Conservation (phyloP, 2,113 vertebrate genomes). For the Aplodontia rufa region DNA sequence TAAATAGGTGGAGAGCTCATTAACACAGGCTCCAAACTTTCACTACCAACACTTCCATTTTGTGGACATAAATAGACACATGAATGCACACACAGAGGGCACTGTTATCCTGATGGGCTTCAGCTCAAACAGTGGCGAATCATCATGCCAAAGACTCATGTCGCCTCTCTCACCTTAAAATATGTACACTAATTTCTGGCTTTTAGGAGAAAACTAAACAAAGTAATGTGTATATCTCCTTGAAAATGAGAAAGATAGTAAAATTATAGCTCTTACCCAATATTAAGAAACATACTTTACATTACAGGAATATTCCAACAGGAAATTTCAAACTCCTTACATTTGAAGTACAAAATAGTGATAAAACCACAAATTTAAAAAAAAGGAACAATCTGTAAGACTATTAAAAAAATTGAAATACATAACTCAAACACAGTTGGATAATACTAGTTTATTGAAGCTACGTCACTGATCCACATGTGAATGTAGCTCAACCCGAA, state of each 20-base stretch:
- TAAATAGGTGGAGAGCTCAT: not conserved
- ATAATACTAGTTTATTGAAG: not conserved
- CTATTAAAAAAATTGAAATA: not conserved
- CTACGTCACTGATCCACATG: not conserved
- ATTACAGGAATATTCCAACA: not conserved
- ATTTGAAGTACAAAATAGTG: not conserved
- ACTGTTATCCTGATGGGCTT: not conserved
- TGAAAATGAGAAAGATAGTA: not conserved
- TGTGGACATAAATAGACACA: not conserved
- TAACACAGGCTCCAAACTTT: not conserved
- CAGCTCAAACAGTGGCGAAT: not conserved
- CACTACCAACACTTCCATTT: too few relatives aligned
- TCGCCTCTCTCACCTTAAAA: not conserved
- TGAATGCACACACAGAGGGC: accelerated
- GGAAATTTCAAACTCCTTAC: not conserved
- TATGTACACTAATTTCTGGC: not conserved
- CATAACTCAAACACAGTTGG: not conserved
- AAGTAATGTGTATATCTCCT: not conserved
- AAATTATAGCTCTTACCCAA: not conserved
- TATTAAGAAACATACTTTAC: not conserved
- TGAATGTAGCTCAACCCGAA: not conserved
- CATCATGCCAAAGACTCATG: not conserved
- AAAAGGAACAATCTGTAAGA: not conserved
- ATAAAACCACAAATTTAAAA: not conserved
- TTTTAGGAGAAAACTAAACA: not conserved